Conservation (phyloP, 1,140 invertebrate genomes). For the Apis florea region DNA sequence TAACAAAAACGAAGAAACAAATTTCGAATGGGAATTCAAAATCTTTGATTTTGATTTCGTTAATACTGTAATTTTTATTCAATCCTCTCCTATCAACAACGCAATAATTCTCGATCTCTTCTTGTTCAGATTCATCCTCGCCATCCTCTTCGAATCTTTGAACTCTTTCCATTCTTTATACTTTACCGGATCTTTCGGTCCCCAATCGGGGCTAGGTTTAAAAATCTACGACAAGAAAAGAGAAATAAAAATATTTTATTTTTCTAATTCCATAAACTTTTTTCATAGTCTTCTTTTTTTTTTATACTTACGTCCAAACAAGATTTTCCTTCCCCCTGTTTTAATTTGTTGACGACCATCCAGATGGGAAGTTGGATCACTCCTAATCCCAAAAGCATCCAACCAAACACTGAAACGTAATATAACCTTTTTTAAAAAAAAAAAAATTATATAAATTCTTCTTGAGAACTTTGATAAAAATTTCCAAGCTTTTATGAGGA, state of each 20-base stretch:
- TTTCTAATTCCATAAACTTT: background rate
- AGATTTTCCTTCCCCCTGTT: constrained; percentile 19
- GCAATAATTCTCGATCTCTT: constrained; percentile 39
- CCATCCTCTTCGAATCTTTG: constrained; percentile 44
- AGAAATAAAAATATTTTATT: background rate
- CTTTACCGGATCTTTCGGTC: constrained; percentile 48
- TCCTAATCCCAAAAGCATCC: constrained; percentile 45
- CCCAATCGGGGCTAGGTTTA: constrained; percentile 44
- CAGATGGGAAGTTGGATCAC: constrained; percentile 45
- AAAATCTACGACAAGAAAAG: constrained; percentile 24
- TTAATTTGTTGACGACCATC: constrained; percentile 33
- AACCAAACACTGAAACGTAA: constrained; percentile 38
- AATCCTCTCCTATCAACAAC: constrained; percentile 45
- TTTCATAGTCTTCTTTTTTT: background rate
- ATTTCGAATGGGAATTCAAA: background rate
- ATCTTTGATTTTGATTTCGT: background rate
- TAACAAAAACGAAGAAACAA: background rate
- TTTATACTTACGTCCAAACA: constrained; percentile 20
- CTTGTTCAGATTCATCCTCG: constrained; percentile 1
- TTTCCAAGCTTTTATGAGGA: too few species aligned
- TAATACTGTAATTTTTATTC: background rate
- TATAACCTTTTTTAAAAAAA: background rate
- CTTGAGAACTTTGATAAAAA: too few species aligned
- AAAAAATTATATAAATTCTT: background rate
- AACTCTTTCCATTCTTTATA: constrained; percentile 59